phyloP scores from a whole-genome alignment of 2,888 invertebrate species.

The Philonicus albiceps region DNA sequence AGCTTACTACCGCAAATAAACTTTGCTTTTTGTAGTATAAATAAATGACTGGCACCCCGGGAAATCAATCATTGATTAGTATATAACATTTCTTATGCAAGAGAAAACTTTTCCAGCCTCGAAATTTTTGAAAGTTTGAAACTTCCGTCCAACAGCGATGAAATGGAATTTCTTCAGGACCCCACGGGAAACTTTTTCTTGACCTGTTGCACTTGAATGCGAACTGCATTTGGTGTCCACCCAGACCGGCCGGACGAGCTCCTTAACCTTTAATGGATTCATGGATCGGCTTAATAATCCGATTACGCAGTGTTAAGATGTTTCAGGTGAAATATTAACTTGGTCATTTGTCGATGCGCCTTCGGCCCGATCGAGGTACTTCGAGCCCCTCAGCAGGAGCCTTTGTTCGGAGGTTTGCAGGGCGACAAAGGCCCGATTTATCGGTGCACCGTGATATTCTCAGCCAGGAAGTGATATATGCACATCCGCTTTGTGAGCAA shows the following conservation, averaged over 20 bases:
- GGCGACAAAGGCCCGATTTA: not conserved
- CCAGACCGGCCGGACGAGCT: not conserved
- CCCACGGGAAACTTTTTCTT: not conserved
- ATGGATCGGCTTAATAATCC: slow-evolving; percentile 47
- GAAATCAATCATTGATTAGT: not conserved
- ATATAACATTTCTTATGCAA: not conserved
- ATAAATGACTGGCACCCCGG: not conserved
- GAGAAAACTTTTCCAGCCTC: not conserved
- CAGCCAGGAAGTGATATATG: not conserved
- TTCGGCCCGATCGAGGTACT: not conserved
- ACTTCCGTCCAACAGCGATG: not conserved
- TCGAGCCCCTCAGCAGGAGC: not conserved
- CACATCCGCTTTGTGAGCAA: not conserved
- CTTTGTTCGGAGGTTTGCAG: not conserved
- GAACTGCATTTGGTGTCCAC: not conserved
- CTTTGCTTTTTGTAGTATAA: not conserved
- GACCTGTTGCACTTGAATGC: slow-evolving; percentile 10
- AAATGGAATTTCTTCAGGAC: not conserved
- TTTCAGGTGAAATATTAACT: slow-evolving; percentile 43
- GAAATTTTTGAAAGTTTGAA: not conserved
- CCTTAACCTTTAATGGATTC: slow-evolving; percentile 17
- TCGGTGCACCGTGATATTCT: not conserved
- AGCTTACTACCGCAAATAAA: not conserved
- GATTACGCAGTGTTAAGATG: slow-evolving; percentile 45
- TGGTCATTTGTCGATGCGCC: slow-evolving; percentile 20